Conservation (phyloP, 2,113 vertebrate genomes). For the Mastomys coucha region DNA sequence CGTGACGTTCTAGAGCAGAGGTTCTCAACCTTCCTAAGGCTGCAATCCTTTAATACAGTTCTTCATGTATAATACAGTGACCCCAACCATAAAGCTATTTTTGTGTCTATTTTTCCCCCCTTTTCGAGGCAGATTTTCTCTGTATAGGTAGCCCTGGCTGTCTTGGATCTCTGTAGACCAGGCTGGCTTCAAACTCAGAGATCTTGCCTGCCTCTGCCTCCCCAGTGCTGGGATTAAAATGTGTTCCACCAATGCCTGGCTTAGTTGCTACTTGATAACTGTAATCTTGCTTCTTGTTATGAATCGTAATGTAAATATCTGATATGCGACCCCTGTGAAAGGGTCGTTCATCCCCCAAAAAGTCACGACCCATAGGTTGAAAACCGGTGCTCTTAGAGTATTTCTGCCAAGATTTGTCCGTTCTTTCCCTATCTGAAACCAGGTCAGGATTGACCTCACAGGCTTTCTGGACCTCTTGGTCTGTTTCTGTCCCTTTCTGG, state of each 20-base stretch:
- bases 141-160: not conserved
- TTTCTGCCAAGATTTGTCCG: not conserved
- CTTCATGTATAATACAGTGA: too few relatives aligned
- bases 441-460: not conserved
- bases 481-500: not conserved
- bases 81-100: not conserved
- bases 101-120: not conserved
- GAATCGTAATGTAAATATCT: not conserved
- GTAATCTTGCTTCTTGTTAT: not conserved
- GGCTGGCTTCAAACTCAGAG: not conserved
- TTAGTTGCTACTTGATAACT: not conserved
- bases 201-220: not conserved
- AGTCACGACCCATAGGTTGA: not conserved
- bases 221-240: not conserved
- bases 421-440: accelerated
- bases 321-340: not conserved
- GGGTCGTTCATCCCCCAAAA: not conserved
- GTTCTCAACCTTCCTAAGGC: not conserved
- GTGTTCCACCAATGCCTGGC: not conserved
- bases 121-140: not conserved
- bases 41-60: not conserved
- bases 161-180: not conserved
- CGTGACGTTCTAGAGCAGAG: not conserved
- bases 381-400: not conserved
- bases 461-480: not conserved